Evolutionary conservation across 1,140 invertebrate genomes (phyloP).

Genomic region (Portunus trituberculatus): DNA sequence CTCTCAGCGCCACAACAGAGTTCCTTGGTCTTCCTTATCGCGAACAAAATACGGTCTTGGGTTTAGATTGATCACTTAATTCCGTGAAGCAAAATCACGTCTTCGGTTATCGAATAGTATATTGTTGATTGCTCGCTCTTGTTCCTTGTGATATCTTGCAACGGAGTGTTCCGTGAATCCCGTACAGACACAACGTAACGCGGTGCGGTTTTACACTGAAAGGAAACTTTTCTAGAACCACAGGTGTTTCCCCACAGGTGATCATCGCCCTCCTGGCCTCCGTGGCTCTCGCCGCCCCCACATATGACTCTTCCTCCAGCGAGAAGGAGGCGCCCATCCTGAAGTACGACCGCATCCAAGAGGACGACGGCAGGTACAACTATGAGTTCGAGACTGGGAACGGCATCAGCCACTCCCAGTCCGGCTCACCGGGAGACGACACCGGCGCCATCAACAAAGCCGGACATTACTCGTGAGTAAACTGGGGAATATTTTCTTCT

Average conservation of each 20-base stretch:
- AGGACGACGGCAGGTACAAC: conserved; percentile 70
- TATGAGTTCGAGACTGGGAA: conserved; percentile 63
- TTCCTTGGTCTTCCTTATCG: background rate
- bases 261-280: conserved; percentile 22
- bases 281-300: background rate
- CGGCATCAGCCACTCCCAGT: conserved; percentile 61
- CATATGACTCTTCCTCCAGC: background rate
- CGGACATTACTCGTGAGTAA: conserved; percentile 66
- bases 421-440: conserved; percentile 52
- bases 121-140: background rate
- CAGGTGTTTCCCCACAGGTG: background rate
- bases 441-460: conserved; percentile 52
- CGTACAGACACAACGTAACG: background rate
- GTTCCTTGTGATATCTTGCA: background rate
- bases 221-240: background rate
- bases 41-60: background rate
- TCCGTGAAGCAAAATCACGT: background rate
- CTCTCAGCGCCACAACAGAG: background rate
- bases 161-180: background rate
- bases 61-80: background rate
- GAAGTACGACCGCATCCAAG: conserved; percentile 55
- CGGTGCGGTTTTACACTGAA: background rate
- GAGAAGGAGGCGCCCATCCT: conserved; percentile 44
- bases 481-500: too few species aligned
- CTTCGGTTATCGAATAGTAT: background rate